Percentiles rank a stretch among this genome's conserved stretches.
These are phyloP conservation scores for Temnothorax nylanderi DNA, from an alignment of 1,140 invertebrate species.

Conservation along the genomic window DNA sequence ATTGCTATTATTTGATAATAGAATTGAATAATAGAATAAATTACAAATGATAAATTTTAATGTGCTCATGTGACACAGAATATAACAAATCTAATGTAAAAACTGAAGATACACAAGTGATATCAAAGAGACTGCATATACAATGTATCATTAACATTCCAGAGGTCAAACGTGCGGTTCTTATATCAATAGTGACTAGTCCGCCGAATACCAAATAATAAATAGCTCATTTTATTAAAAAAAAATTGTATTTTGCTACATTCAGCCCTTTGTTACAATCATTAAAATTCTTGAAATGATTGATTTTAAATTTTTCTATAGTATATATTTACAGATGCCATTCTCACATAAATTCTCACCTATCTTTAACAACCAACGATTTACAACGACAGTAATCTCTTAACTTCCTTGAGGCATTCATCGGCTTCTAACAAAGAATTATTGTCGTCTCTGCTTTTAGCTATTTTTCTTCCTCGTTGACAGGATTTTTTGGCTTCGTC, in stretches of 20 bases:
- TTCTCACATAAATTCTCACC: not conserved
- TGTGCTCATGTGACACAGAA: not conserved
- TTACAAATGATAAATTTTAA: not conserved
- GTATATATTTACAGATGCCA: not conserved
- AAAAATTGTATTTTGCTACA: not conserved
- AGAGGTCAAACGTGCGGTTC: not conserved
- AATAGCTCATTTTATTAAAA: constrained; percentile 7
- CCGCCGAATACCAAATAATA: not conserved
- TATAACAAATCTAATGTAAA: not conserved
- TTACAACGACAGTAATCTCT: constrained; percentile 74
- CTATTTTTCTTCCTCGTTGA: constrained; percentile 89
- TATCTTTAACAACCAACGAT: not conserved
- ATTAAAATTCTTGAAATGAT: constrained; percentile 10
- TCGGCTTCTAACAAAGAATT: constrained; percentile 89
- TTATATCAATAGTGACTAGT: not conserved
- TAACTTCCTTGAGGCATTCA: constrained; percentile 89
- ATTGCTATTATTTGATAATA: not conserved
- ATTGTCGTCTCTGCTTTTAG: constrained; percentile 88
- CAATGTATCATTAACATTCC: not conserved
- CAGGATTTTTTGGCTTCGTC: constrained; percentile 91
- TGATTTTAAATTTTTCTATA: not conserved
- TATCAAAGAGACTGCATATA: not conserved
- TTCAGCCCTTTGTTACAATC: not conserved
- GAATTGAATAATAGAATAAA: not conserved
- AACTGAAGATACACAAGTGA: not conserved